A percentile compares a stretch with the other conserved stretches of the same genome.
Evolutionary conservation across 1,140 invertebrate species (phyloP).

Genomic region (Eubasilissa regina): DNA sequence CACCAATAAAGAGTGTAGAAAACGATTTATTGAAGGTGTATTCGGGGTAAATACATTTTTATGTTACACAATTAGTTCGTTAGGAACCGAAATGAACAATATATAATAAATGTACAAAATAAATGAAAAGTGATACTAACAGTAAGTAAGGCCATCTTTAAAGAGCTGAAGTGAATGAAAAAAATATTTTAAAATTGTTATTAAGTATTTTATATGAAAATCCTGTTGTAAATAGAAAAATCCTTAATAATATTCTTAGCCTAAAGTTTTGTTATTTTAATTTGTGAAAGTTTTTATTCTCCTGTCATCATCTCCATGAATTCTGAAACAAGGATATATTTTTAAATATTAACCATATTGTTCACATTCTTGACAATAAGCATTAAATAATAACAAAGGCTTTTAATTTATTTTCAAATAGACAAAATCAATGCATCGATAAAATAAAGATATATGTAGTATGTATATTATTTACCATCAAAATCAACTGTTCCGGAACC

Average conservation of each 20-base stretch:
- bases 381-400: no score
- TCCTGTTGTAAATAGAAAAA: conserved; percentile 54
- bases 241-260: conserved; percentile 54
- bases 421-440: no score
- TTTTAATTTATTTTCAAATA: no score
- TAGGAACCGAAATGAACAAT: conserved; percentile 4
- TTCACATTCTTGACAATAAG: no score
- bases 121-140: background rate
- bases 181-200: background rate
- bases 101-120: conserved; percentile 5
- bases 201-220: conserved; percentile 44
- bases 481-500: conserved; percentile 84
- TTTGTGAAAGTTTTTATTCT: conserved; percentile 76
- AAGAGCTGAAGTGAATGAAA: conserved; percentile 1
- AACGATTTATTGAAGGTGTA: conserved; percentile 23
- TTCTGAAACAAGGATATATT: conserved; percentile 77
- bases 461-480: conserved; percentile 71
- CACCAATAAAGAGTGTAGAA: background rate
- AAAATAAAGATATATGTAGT: no score
- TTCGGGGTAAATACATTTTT: background rate
- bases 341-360: no score
- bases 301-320: conserved; percentile 98
- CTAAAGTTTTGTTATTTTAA: conserved; percentile 40
- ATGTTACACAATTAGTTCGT: no score
- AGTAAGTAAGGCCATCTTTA: background rate